Evolutionary conservation across 2,113 vertebrate species (phyloP), one percentile per base, ranked within the genome.

Genomic region (Lampris megalopsis): DNA sequence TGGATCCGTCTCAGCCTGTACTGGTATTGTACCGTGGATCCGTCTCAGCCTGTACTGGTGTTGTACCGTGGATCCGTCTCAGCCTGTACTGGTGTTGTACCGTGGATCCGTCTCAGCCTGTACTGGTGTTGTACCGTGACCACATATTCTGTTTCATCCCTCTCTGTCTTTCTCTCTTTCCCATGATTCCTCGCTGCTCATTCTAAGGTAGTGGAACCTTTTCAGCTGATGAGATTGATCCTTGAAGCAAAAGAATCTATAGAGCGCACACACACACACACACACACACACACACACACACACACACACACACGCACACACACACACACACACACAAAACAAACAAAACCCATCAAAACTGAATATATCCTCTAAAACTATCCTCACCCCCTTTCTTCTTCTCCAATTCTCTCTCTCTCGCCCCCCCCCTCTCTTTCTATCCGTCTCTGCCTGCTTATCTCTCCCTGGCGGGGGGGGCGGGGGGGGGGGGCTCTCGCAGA

Each of bases 391-490:
- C 7, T n/a, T 8, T 62, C 7, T 5, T 13, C 9, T 42, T 13
- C 40, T 6, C 59, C 10, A 37, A 11, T 0, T 65, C 57, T 52
- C 43, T 53, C 1, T 9, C 38, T 54, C 50, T 24, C 11, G 42
- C 65, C 8, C 42, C 6, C 67, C 60, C 41, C 13, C 36, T 73
- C 53, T 54, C 62, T 53, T 1, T 42, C 42, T 59, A 24, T 58
- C 45, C 11, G 48, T 66, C 35, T 42, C 10, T 8, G 37, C 2
- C 79, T 77, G 52, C 75, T 81, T 82, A 83, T 89, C 79, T 82
- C 68, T 62, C 36, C 68, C 61, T 63, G 2, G 59, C 13, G 49
- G 69, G 0, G 24, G 24, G 40, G 59, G n/a, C n/a, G 10, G 59
- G 37, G n/a, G 37, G 7, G 40, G 58, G 11, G 37, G 59, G 59